Percentiles rank a stretch among this genome's conserved stretches.
phyloP scores from a whole-genome alignment of 2,113 vertebrate species.

The Canis aureus region DNA sequence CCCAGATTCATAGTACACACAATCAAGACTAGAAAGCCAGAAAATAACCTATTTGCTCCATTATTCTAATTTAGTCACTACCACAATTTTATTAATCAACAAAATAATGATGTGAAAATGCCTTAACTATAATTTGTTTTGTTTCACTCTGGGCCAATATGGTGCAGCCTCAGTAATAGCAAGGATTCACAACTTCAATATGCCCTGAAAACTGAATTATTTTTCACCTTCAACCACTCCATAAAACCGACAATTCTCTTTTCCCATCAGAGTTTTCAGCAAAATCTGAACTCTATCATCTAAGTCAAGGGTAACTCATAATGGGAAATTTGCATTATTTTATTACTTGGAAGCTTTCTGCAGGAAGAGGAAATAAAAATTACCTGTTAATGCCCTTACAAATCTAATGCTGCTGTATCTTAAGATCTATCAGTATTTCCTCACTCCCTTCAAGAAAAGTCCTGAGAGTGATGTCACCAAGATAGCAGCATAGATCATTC shows the following conservation, averaged over 20 bases:
- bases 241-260: conserved; percentile 20
- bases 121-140: not conserved
- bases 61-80: conserved; percentile 32
- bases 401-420: not conserved
- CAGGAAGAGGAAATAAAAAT: conserved; percentile 32
- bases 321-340: not conserved
- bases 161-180: not conserved
- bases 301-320: not conserved
- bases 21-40: not conserved
- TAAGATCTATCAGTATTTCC: not conserved
- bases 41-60: not conserved
- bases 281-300: not conserved
- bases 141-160: not conserved
- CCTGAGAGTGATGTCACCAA: not conserved
- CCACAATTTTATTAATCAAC: conserved; percentile 5
- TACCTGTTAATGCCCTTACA: not conserved
- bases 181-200: not conserved
- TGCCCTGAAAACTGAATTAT: not conserved
- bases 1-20: not conserved
- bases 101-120: not conserved
- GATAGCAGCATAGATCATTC: not conserved
- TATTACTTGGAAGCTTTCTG: not conserved
- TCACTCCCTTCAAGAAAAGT: not conserved
- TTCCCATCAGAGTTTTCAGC: not conserved
- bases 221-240: not conserved